Conservation (phyloP, 2,888 invertebrate species). For the Morpho achilles region DNA sequence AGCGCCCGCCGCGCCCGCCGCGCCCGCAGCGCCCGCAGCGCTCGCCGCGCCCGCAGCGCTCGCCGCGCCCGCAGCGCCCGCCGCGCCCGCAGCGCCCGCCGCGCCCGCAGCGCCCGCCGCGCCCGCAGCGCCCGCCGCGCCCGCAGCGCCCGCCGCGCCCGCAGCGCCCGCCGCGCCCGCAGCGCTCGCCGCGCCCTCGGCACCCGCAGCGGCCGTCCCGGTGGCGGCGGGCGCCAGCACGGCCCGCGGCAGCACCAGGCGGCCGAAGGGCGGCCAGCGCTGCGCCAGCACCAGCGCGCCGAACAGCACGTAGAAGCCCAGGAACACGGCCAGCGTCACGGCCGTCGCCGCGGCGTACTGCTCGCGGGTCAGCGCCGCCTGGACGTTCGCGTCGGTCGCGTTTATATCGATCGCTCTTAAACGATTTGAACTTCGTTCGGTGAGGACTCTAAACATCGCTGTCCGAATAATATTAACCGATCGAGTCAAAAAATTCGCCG, state of each 20-base stretch:
- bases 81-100: constrained; percentile 16
- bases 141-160: too few relatives aligned
- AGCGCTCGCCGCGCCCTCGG: neutral
- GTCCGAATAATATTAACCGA: too few relatives aligned
- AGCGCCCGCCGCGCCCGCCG: neutral
- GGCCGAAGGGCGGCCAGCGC: constrained; percentile 49
- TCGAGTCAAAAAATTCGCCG: too few relatives aligned
- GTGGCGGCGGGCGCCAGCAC: constrained; percentile 37
- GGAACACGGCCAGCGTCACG: constrained; percentile 47
- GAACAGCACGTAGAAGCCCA: constrained; percentile 53
- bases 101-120: constrained; percentile 39
- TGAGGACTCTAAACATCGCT: too few relatives aligned
- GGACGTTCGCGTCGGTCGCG: constrained; percentile 8
- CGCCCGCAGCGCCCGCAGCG: constrained; percentile 53
- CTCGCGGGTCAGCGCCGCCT: constrained; percentile 51
- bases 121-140: constrained; percentile 15
- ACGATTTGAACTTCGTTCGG: too few relatives aligned
- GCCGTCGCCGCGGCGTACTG: constrained; percentile 52
- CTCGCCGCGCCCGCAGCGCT: constrained; percentile 54
- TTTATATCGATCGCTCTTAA: too few relatives aligned
- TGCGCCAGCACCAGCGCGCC: constrained; percentile 55
- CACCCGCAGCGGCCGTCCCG: neutral
- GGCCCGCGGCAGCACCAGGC: constrained; percentile 47
- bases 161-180: constrained; percentile 30
- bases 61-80: constrained; percentile 30